Evolutionary conservation across 2,113 vertebrate species (phyloP).

Genomic region (Melospiza georgiana): DNA sequence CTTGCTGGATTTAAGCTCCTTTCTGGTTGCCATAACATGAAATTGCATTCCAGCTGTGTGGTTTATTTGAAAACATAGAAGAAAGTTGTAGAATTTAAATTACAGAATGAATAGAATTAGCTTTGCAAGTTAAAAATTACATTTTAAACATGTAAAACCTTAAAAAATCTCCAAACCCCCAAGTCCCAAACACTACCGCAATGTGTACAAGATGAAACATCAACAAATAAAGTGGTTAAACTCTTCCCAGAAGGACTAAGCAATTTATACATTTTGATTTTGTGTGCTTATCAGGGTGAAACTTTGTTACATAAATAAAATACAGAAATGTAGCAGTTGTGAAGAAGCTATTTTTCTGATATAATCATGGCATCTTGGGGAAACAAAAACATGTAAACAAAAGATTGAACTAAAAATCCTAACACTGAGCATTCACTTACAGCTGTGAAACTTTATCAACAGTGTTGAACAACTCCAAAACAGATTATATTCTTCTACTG

Average conservation of each 20-base stretch:
- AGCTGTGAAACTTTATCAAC: neutral
- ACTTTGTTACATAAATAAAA: neutral
- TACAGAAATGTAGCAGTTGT: neutral
- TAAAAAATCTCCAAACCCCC: fast-evolving
- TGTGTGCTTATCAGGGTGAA: neutral
- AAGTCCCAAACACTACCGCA: neutral
- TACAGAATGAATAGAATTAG: neutral
- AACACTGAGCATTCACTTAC: neutral
- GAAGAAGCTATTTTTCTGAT: neutral
- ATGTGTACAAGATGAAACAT: neutral
- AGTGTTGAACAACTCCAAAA: neutral
- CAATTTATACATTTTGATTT: neutral
- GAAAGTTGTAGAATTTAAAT: neutral
- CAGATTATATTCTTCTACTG: neutral
- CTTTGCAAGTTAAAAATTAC: neutral
- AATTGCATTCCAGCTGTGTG: neutral
- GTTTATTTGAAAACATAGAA: neutral
- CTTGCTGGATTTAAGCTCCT: neutral
- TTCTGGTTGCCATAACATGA: neutral
- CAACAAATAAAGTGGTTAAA: neutral
- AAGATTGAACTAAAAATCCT: neutral
- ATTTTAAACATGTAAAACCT: neutral
- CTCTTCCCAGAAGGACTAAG: neutral
- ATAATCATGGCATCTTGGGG: neutral
- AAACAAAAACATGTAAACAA: neutral